Evolutionary conservation across 2,888 invertebrate species (phyloP), one percentile per base, ranked within the genome.

Genomic region (Lasioglossum malachurum): DNA sequence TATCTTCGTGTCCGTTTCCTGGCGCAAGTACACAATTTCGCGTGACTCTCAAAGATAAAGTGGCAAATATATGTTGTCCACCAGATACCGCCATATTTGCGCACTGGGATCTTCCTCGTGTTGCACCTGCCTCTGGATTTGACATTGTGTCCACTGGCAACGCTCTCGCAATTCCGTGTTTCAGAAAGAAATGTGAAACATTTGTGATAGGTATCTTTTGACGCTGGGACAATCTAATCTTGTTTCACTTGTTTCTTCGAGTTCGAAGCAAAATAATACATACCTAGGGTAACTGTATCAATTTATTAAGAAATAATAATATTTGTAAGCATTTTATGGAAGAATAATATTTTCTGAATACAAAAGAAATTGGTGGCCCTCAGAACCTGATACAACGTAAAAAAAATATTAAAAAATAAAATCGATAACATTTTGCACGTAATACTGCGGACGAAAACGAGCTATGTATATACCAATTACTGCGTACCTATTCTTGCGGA

Each of bases 41-140:
- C 67, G 67, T 35, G 67, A 8, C 67, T 67, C 67, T 67, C 35
- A 35, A 67, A 67, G 67, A 67, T 67, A 67, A 67, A 67, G 67
- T 67, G 31, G 19, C 35, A 19, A 67, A 67, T 67, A 35, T 31
- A 67, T 67, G 67, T 67, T 67, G 67, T 67, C 67, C 67, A 67
- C 67, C 35, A 35, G 67, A 67, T 67, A 67, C 67, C 64, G 38
- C n/a, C 44, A 46, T 38, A 44, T 72, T 35, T 67, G 67, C 67
- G 19, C 35, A 10, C 67, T 31, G 23, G 35, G 35, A 31, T 35
- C 19, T 35, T 35, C 23, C 67, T 7, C 35, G 35, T 19, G 35
- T 23, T 35, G 35, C 16, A 16, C 31, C 31, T 31, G 64, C 31
- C 31, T 64, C 64, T 64, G 64, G 64, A n/a, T 27, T 16, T 64